Conservation (phyloP, 2,797 vertebrate genomes). For the Cyclura pinguis region DNA sequence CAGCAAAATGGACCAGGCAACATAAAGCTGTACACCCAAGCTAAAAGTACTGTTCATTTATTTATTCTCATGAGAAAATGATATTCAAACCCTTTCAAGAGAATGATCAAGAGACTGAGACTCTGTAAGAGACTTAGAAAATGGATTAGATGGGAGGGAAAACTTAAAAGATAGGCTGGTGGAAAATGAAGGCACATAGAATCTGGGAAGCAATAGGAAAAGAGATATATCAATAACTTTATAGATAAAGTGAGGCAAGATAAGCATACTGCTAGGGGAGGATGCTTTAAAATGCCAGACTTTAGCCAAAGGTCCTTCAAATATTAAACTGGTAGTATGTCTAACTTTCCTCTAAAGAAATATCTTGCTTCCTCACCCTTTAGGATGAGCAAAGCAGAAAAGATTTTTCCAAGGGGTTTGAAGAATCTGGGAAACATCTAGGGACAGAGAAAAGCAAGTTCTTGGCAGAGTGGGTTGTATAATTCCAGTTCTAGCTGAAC, state of each 20-base stretch:
- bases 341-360: conserved; percentile 12
- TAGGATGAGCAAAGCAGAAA: conserved; percentile 33
- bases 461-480: not conserved
- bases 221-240: not conserved
- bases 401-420: conserved; percentile 11
- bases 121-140: conserved; percentile 1
- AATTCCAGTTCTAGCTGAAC: not conserved
- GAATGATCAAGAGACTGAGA: conserved; percentile 6
- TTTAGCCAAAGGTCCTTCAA: not conserved
- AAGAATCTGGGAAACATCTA: not conserved
- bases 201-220: conserved; percentile 35
- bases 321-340: conserved; percentile 9
- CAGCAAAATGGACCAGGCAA: not conserved
- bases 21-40: not conserved
- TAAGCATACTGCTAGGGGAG: not conserved
- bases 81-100: conserved; percentile 21
- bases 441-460: not conserved
- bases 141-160: conserved; percentile 34
- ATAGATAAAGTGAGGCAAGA: conserved; percentile 17
- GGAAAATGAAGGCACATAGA: conserved; percentile 28
- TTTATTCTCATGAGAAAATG: conserved; percentile 25
- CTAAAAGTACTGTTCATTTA: not conserved
- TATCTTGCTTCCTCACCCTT: not conserved
- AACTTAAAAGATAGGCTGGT: conserved; percentile 9
- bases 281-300: not conserved